Conservation (phyloP, 2,797 vertebrate species). For the Salarias fasciatus region DNA sequence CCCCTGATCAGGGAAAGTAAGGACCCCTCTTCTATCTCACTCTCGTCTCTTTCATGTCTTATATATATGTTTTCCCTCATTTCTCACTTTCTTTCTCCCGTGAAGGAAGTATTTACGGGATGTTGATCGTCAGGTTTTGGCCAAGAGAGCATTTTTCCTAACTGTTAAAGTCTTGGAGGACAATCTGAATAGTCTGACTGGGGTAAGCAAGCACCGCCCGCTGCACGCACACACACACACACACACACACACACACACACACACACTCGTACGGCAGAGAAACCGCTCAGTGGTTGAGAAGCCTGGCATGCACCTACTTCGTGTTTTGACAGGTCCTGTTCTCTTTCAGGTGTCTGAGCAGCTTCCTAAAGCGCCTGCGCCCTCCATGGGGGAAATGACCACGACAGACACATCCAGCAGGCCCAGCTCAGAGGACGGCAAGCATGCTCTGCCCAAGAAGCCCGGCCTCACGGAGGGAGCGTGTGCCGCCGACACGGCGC, state of each 20-base stretch:
- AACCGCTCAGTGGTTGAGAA: constrained; percentile 13
- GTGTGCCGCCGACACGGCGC: constrained; percentile 76
- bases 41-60: constrained; percentile 10
- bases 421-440: constrained; percentile 87
- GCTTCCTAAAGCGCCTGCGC: constrained; percentile 76
- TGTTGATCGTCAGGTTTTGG: constrained; percentile 98
- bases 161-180: constrained; percentile 98
- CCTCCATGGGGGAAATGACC: constrained; percentile 92
- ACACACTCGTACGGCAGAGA: constrained; percentile 6
- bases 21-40: constrained; percentile 44
- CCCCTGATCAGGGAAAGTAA: constrained; percentile 99
- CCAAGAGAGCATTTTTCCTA: constrained; percentile 95
- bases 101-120: constrained; percentile 96
- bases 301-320: constrained; percentile 47
- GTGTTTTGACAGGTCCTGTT: constrained; percentile 64
- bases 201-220: constrained; percentile 79
- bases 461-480: constrained; percentile 80
- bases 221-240: constrained; percentile 11
- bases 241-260: no score
- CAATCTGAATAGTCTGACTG: constrained; percentile 91
- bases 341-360: constrained; percentile 87
- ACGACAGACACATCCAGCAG: constrained; percentile 90
- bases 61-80: constrained; percentile 41
- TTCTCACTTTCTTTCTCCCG: constrained; percentile 7
- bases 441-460: constrained; percentile 88